phyloP scores from a whole-genome alignment of 2,797 vertebrate species.

The Lerista edwardsae region DNA sequence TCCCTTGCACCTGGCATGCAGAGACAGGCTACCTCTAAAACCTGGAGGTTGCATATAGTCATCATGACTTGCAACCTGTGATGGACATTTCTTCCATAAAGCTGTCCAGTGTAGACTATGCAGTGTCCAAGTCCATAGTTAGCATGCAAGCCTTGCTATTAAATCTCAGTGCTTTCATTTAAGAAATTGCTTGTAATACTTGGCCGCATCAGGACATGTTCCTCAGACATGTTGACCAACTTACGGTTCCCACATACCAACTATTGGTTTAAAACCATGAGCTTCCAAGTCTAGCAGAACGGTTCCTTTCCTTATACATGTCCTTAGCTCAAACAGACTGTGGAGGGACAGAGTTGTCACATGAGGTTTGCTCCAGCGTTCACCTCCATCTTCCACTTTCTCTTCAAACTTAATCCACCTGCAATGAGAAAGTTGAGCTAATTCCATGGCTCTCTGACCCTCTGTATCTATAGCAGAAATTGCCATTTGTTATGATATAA shows the following conservation, averaged over 20 bases:
- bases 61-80: too few species aligned
- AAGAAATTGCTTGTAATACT: background rate
- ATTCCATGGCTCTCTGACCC: background rate
- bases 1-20: too few species aligned
- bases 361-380: constrained; percentile 78
- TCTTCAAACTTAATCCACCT: constrained; percentile 84
- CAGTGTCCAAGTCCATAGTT: background rate
- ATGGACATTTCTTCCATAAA: too few species aligned
- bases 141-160: accelerated
- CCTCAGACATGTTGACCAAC: background rate
- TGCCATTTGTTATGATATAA: background rate
- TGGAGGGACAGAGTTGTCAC: constrained; percentile 74
- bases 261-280: constrained; percentile 68
- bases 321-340: constrained; percentile 76
- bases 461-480: background rate
- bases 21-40: too few species aligned
- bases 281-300: constrained; percentile 70
- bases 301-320: constrained; percentile 54
- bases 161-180: background rate
- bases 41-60: too few species aligned
- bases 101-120: background rate
- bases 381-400: constrained; percentile 76
- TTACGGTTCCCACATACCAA: constrained; percentile 60
- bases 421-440: background rate
- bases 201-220: background rate